These are phyloP conservation scores for Anagyrus pseudococci DNA, from an alignment of 2,888 invertebrate genomes.

Conservation along the genomic window DNA sequence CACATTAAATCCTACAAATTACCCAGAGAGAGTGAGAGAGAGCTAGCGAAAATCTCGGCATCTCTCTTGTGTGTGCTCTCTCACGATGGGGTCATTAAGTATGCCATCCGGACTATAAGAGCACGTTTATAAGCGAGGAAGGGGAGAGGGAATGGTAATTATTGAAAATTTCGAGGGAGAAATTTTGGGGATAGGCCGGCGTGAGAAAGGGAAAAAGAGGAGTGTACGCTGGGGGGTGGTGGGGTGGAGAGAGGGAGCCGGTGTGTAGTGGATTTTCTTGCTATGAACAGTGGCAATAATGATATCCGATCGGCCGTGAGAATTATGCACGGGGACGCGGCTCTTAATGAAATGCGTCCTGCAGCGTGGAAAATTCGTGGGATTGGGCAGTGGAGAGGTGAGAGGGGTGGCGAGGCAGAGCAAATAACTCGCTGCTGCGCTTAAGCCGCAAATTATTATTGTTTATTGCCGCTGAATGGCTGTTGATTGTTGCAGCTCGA, in stretches of 20 bases:
- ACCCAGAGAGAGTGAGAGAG: slow-evolving; percentile 8
- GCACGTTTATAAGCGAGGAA: background rate
- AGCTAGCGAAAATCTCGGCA: slow-evolving; percentile 7
- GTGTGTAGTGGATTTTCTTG: background rate
- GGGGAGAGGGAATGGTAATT: background rate
- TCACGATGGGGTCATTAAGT: slow-evolving; percentile 11
- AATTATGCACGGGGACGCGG: slow-evolving; percentile 9
- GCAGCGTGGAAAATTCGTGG: slow-evolving; percentile 3
- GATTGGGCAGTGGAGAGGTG: background rate
- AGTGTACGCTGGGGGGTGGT: too few species aligned
- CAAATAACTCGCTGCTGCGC: background rate
- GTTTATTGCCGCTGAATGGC: too few species aligned
- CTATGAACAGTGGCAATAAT: background rate
- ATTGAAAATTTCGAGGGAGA: slow-evolving; percentile 11
- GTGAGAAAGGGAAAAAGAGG: too few species aligned
- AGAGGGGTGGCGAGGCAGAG: background rate
- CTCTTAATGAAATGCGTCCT: slow-evolving; percentile 11
- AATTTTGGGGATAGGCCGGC: background rate
- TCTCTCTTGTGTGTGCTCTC: background rate
- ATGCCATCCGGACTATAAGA: background rate
- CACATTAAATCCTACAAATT: slow-evolving; percentile 15
- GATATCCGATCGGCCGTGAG: background rate
- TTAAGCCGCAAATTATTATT: background rate
- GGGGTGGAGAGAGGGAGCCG: too few species aligned
- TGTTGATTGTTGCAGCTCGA: too few species aligned